A percentile compares a stretch with the other conserved stretches of the same genome.
These are phyloP conservation scores for Phalacrocorax carbo DNA, from an alignment of 2,113 vertebrate species.

Conservation along the genomic window DNA sequence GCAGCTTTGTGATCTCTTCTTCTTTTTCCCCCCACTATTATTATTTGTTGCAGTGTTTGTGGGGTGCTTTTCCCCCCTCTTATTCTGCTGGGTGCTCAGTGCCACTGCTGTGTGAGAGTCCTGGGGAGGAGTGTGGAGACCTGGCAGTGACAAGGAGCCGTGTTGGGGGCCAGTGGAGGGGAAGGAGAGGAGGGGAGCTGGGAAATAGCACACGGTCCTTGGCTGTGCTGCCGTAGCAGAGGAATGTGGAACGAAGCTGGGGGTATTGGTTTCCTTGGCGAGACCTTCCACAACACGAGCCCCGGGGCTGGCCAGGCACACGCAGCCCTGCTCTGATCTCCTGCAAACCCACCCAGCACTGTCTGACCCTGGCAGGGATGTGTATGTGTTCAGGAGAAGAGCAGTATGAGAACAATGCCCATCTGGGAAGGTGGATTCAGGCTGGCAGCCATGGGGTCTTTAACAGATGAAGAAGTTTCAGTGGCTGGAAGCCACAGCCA, in stretches of 20 bases:
- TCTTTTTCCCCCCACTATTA: neutral
- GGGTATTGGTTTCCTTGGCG: neutral
- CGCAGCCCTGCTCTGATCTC: neutral
- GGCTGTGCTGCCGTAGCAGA: neutral
- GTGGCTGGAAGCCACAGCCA: neutral
- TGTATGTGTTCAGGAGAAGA: neutral
- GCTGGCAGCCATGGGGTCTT: neutral
- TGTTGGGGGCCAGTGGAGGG: neutral
- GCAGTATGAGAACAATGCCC: neutral
- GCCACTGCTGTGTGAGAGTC: neutral
- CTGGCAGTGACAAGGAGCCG: neutral
- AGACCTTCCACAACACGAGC: neutral
- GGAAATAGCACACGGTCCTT: slow-evolving; percentile 29
- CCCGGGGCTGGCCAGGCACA: neutral
- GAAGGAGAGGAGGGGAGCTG: neutral
- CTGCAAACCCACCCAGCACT: neutral
- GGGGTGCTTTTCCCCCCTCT: neutral
- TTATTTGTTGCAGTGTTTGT: neutral
- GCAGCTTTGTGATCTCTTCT: neutral
- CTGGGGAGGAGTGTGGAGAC: neutral
- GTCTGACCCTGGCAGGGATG: rapidly evolving
- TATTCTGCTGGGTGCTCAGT: rapidly evolving
- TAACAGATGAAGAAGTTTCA: neutral
- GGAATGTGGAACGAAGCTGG: slow-evolving; percentile 29
- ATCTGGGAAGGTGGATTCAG: neutral